These are phyloP conservation scores for Ophioderma brevispina DNA, from an alignment of 35 echinoderm and acorn worm genomes.

Conservation along the genomic window DNA sequence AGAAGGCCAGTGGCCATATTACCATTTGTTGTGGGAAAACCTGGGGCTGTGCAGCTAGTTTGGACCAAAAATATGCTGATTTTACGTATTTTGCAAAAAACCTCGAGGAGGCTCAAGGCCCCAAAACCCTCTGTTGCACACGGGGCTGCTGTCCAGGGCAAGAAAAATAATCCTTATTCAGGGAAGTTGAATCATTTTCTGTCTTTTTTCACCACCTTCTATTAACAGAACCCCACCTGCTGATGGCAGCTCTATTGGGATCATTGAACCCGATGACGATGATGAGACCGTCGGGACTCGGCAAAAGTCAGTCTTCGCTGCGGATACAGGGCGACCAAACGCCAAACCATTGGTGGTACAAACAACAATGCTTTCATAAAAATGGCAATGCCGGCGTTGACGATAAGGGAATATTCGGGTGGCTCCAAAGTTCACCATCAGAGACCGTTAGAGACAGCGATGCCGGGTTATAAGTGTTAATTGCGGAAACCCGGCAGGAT, in stretches of 20 bases:
- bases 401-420: slow-evolving; percentile 61
- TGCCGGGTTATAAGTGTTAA: slow-evolving; percentile 85
- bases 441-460: slow-evolving; percentile 74
- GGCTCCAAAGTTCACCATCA: slow-evolving; percentile 80
- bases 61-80: no score
- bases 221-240: slow-evolving; percentile 60
- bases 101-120: no score
- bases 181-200: not conserved
- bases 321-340: slow-evolving; percentile 75
- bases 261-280: slow-evolving; percentile 84
- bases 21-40: no score
- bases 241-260: slow-evolving; percentile 49
- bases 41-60: no score
- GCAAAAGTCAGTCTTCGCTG: slow-evolving; percentile 71
- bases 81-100: no score
- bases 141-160: no score
- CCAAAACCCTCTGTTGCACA: no score
- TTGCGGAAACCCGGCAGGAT: slow-evolving; percentile 69
- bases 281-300: slow-evolving; percentile 50
- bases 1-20: no score
- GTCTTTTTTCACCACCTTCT: not conserved
- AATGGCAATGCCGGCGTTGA: slow-evolving; percentile 59
- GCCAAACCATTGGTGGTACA: slow-evolving; percentile 86
- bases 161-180: no score
- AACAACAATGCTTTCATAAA: slow-evolving; percentile 68